Evolutionary conservation across 2,113 vertebrate genomes (phyloP).

Genomic region (Pardalotus punctatus): DNA sequence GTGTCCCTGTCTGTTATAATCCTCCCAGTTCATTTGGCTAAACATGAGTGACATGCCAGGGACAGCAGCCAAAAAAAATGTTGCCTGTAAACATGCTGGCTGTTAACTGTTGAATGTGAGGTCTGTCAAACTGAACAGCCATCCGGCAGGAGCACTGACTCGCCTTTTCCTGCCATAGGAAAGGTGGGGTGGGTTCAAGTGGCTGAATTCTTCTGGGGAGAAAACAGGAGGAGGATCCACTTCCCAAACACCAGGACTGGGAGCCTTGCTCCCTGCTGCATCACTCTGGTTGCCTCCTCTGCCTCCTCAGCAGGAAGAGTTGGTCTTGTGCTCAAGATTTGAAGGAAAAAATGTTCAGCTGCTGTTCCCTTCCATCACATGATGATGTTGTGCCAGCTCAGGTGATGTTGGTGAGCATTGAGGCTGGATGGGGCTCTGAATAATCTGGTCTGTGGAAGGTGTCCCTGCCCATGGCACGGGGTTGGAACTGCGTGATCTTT

Average conservation of each 20-base stretch:
- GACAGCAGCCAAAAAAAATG: slow-evolving; percentile 15
- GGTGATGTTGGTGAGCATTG: neutral
- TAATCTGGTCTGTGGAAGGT: neutral
- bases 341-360: neutral
- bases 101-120: neutral
- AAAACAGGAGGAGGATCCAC: neutral
- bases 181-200: neutral
- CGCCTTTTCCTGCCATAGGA: neutral
- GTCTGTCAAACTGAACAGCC: neutral
- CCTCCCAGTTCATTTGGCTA: slow-evolving; percentile 34
- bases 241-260: rapidly evolving
- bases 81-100: neutral
- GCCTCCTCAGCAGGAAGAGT: neutral
- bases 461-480: neutral
- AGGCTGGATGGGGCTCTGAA: neutral
- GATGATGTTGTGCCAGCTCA: neutral
- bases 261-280: neutral
- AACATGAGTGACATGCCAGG: neutral
- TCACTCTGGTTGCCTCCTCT: neutral
- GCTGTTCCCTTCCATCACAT: neutral
- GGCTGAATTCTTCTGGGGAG: neutral
- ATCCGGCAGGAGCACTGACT: neutral
- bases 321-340: too few relatives aligned
- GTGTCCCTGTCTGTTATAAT: neutral
- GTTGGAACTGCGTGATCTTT: neutral